Evolutionary conservation across 2,113 vertebrate genomes (phyloP).

Genomic region (Poeciliopsis occidentalis): DNA sequence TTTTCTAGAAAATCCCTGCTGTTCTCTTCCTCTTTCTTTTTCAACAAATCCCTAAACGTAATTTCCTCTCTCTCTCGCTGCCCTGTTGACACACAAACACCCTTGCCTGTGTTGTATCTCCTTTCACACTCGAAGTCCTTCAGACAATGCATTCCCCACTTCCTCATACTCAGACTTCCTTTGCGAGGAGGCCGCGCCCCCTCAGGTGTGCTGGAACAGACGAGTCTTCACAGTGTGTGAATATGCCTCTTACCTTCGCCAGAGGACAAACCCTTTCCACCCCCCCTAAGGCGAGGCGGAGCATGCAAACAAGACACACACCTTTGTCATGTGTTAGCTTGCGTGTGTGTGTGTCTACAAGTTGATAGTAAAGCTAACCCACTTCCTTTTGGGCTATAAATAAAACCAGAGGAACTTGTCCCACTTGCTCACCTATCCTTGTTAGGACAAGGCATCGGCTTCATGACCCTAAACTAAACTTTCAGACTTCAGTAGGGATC

Average conservation of each 20-base stretch:
- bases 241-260: not conserved
- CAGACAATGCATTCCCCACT: slow-evolving; percentile 44
- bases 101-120: not conserved
- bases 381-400: slow-evolving; percentile 56
- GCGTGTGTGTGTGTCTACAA: not conserved
- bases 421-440: not conserved
- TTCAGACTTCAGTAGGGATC: not conserved
- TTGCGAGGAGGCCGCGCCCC: slow-evolving; percentile 45
- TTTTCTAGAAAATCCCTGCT: not conserved
- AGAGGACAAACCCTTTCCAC: not conserved
- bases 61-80: no score
- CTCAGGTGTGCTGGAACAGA: slow-evolving; percentile 47
- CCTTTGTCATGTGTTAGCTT: not conserved
- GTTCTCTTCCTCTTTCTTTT: not conserved
- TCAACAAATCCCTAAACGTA: not conserved
- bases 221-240: slow-evolving; percentile 9
- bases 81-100: not conserved
- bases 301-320: slow-evolving; percentile 24
- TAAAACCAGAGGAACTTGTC: slow-evolving; percentile 55
- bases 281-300: not conserved
- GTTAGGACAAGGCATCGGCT: not conserved
- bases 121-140: slow-evolving; percentile 22
- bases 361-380: slow-evolving; percentile 5
- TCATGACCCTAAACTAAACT: not conserved
- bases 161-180: slow-evolving; percentile 51